Evolutionary conservation across 2,113 vertebrate genomes (phyloP).

Genomic region (Sylvietta virens): DNA sequence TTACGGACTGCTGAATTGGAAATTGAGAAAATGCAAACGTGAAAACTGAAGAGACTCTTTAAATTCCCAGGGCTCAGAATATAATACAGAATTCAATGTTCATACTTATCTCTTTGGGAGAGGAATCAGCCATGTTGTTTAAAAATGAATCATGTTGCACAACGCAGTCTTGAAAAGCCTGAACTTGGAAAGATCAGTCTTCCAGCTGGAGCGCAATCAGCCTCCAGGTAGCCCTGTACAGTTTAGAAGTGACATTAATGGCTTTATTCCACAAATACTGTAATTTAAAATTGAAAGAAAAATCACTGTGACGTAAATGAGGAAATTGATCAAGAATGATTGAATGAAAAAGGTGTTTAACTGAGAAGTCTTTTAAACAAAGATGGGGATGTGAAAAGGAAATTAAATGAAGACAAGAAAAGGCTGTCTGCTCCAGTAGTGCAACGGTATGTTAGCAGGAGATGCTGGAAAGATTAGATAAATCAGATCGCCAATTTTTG

Average conservation of each 20-base stretch:
- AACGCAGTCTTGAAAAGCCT: background rate
- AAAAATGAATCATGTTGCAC: background rate
- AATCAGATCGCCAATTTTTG: background rate
- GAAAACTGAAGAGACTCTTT: background rate
- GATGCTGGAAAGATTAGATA: background rate
- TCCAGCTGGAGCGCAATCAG: background rate
- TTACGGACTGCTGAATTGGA: background rate
- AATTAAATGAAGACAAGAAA: background rate
- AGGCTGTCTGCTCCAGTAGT: background rate
- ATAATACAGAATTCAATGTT: background rate
- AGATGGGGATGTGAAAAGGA: background rate
- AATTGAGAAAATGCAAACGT: background rate
- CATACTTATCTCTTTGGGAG: background rate
- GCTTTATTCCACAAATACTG: background rate
- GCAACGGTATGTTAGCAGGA: background rate
- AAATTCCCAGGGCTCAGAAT: background rate
- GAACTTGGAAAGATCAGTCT: background rate
- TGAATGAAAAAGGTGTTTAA: background rate
- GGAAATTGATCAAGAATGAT: background rate
- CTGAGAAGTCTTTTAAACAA: background rate
- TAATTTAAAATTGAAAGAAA: background rate
- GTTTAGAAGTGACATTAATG: background rate
- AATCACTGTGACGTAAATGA: background rate
- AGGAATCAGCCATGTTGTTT: background rate
- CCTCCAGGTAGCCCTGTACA: background rate